Evolutionary conservation across 2,113 vertebrate species (phyloP).

Genomic region (Datnioides undecimradiatus): DNA sequence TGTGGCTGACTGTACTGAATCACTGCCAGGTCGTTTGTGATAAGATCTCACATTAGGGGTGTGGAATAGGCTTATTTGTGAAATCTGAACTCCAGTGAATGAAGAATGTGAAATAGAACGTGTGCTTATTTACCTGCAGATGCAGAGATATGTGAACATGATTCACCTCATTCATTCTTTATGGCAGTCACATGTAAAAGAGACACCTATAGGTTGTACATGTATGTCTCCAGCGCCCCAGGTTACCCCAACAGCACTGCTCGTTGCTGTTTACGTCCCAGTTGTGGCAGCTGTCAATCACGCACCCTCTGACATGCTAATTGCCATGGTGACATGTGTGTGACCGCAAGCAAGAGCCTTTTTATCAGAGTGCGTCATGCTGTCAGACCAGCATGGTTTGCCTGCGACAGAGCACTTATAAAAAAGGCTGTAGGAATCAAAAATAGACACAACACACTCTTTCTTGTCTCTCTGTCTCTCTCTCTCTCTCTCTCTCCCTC

Average conservation of each 20-base stretch:
- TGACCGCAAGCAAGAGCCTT: conserved; percentile 59
- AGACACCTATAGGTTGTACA: conserved; percentile 7
- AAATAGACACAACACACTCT: conserved; percentile 42
- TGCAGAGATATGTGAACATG: conserved; percentile 9
- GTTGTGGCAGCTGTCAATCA: conserved; percentile 76
- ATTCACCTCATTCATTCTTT: conserved; percentile 38
- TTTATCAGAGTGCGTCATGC: conserved; percentile 58
- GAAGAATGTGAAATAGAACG: not conserved
- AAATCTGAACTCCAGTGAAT: too few relatives aligned
- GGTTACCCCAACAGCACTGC: conserved; percentile 10
- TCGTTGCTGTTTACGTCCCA: conserved; percentile 50
- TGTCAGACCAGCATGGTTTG: conserved; percentile 48
- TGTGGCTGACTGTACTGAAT: not conserved
- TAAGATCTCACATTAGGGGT: not conserved
- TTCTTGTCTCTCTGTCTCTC: not conserved
- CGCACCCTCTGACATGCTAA: conserved; percentile 58
- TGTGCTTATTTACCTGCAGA: conserved; percentile 1
- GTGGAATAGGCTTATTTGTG: not conserved
- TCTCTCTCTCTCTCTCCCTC: not conserved
- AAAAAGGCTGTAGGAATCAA: conserved; percentile 14
- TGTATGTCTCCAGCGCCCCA: not conserved
- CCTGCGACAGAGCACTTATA: conserved; percentile 35
- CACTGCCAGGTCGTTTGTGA: not conserved
- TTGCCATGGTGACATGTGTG: conserved; percentile 70
- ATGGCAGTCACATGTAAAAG: conserved; percentile 7